Evolutionary conservation across 1,140 invertebrate genomes (phyloP).

Genomic region (Pantala flavescens): DNA sequence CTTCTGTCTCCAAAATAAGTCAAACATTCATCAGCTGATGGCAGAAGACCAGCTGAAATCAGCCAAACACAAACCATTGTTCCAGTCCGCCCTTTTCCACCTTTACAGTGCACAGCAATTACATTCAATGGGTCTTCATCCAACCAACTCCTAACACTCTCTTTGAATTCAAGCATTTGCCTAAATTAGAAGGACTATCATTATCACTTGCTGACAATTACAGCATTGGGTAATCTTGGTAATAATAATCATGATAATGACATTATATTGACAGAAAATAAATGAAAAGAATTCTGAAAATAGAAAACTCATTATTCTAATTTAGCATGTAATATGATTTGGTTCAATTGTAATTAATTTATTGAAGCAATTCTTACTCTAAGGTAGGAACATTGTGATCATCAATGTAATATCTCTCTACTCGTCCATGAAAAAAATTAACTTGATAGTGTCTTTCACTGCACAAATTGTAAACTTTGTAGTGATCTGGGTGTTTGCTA

Average conservation of each 20-base stretch:
- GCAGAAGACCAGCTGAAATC: slow-evolving; percentile 41
- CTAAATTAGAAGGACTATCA: slow-evolving; percentile 25
- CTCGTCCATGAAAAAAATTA: slow-evolving; percentile 42
- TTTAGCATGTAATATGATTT: too few relatives aligned
- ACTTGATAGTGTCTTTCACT: slow-evolving; percentile 49
- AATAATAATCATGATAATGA: too few relatives aligned
- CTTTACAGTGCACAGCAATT: slow-evolving; percentile 54
- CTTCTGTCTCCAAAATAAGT: slow-evolving; percentile 43
- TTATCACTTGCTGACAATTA: not conserved
- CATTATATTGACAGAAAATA: too few relatives aligned
- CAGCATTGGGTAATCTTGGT: too few relatives aligned
- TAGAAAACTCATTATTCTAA: too few relatives aligned
- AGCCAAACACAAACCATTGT: slow-evolving; percentile 48
- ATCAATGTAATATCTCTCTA: slow-evolving; percentile 44
- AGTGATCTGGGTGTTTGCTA: slow-evolving; percentile 43
- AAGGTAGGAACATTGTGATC: slow-evolving; percentile 52
- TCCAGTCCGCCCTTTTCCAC: slow-evolving; percentile 49
- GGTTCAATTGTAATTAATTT: too few relatives aligned
- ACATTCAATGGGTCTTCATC: slow-evolving; percentile 41
- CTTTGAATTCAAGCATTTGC: slow-evolving; percentile 40
- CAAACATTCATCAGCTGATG: slow-evolving; percentile 40
- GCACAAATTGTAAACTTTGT: slow-evolving; percentile 52
- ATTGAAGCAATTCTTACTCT: slow-evolving; percentile 30
- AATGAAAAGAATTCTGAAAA: too few relatives aligned
- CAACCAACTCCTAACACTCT: slow-evolving; percentile 41